These are phyloP conservation scores for Upupa epops DNA, from an alignment of 2,113 vertebrate genomes.

Conservation along the genomic window DNA sequence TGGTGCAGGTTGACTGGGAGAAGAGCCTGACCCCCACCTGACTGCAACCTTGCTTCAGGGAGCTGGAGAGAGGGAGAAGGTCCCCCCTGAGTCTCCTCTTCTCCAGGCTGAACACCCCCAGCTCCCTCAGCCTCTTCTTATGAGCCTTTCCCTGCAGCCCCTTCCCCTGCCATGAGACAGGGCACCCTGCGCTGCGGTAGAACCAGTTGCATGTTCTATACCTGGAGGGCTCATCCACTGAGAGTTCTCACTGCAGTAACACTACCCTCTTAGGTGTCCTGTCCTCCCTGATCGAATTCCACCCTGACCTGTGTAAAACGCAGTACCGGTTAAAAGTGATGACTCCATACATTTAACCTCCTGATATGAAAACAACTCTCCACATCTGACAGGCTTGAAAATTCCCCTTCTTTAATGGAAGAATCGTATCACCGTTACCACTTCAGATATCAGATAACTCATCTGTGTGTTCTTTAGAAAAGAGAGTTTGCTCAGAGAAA, in stretches of 20 bases:
- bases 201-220: not conserved
- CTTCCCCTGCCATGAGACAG: not conserved
- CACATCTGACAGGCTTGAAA: not conserved
- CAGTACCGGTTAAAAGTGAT: not conserved
- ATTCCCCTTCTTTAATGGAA: not conserved
- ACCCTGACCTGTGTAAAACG: not conserved
- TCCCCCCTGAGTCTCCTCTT: no score
- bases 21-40: no score
- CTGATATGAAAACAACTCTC: not conserved
- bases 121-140: no score
- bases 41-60: no score
- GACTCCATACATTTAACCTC: not conserved
- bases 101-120: no score
- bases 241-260: not conserved
- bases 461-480: slow-evolving; percentile 1
- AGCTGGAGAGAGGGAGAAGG: no score
- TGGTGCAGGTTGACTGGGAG: no score
- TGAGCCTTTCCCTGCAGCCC: no score
- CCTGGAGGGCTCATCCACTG: not conserved
- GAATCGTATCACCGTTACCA: not conserved
- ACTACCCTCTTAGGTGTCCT: not conserved
- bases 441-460: slow-evolving; percentile 4
- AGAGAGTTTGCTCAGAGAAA: slow-evolving; percentile 3
- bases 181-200: not conserved
- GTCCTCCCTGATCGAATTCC: not conserved